Percentiles rank a stretch among this genome's conserved stretches.
Conservation (phyloP, 2,113 vertebrate species). For the Planiliza haematocheilus region DNA sequence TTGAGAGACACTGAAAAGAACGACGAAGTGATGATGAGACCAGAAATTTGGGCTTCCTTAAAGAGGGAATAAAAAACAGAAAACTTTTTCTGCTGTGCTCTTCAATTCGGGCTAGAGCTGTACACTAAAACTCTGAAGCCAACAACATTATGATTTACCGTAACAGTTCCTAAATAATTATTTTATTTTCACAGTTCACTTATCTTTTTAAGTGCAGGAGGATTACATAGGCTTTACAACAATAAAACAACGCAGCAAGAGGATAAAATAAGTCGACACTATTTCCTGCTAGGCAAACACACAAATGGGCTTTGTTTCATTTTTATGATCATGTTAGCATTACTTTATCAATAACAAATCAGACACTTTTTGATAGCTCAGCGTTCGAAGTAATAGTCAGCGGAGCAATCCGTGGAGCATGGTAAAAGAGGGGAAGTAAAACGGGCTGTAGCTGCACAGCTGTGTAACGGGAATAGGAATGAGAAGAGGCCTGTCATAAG, state of each 20-base stretch:
- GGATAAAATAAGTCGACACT: constrained; percentile 39
- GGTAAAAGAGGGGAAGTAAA: constrained; percentile 68
- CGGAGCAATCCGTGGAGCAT: constrained; percentile 68
- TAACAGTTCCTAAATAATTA: constrained; percentile 62
- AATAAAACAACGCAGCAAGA: constrained; percentile 66
- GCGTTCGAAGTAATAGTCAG: constrained; percentile 74
- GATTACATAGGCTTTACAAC: constrained; percentile 67
- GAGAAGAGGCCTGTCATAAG: constrained; percentile 80
- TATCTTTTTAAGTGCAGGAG: constrained; percentile 68
- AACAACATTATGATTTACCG: constrained; percentile 39
- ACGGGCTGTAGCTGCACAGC: constrained; percentile 71
- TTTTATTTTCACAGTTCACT: constrained; percentile 67
- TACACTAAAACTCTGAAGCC: constrained; percentile 35
- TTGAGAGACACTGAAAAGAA: constrained; percentile 42
- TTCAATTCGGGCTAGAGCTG: constrained; percentile 34
- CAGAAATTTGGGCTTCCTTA: constrained; percentile 32
- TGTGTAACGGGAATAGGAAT: constrained; percentile 72
- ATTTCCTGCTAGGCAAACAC: constrained; percentile 54
- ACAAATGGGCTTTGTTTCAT: constrained; percentile 71
- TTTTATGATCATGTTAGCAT: constrained; percentile 76
- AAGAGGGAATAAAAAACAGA: constrained; percentile 33
- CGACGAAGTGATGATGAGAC: constrained; percentile 50
- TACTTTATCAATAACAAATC: constrained; percentile 83
- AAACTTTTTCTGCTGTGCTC: constrained; percentile 26
- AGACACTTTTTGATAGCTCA: constrained; percentile 77